Evolutionary conservation across 1,140 invertebrate genomes (phyloP).

Genomic region (Trichonephila inaurata): DNA sequence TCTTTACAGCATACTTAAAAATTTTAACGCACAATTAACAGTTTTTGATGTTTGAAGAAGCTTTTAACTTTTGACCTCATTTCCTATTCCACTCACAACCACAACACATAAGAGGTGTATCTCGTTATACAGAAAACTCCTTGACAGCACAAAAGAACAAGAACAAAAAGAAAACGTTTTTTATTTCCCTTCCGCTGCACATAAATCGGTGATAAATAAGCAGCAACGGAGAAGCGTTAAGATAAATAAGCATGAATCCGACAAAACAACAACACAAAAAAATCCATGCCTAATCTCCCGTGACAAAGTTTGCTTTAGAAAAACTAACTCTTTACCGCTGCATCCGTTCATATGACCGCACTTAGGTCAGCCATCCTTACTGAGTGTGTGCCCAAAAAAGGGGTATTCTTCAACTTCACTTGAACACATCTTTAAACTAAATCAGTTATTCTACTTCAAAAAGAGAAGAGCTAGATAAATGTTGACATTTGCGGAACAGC

Average conservation of each 20-base stretch:
- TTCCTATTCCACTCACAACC: not conserved
- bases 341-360: constrained; percentile 24
- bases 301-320: constrained; percentile 20
- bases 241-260: not conserved
- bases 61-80: not conserved
- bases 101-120: not conserved
- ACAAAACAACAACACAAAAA: not conserved
- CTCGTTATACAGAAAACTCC: no score
- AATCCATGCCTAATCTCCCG: constrained; percentile 27
- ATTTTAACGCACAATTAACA: no score
- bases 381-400: not conserved
- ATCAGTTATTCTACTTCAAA: not conserved
- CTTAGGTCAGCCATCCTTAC: not conserved
- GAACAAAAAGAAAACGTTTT: not conserved
- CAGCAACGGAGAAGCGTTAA: not conserved
- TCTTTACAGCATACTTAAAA: no score
- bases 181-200: not conserved
- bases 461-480: not conserved
- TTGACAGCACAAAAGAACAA: not conserved
- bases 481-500: not conserved
- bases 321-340: not conserved
- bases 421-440: constrained; percentile 7
- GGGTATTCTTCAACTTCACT: not conserved
- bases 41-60: not conserved
- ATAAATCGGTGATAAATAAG: constrained; percentile 4